Evolutionary conservation across 1,140 invertebrate genomes (phyloP).

Genomic region (Phthorimaea operculella): DNA sequence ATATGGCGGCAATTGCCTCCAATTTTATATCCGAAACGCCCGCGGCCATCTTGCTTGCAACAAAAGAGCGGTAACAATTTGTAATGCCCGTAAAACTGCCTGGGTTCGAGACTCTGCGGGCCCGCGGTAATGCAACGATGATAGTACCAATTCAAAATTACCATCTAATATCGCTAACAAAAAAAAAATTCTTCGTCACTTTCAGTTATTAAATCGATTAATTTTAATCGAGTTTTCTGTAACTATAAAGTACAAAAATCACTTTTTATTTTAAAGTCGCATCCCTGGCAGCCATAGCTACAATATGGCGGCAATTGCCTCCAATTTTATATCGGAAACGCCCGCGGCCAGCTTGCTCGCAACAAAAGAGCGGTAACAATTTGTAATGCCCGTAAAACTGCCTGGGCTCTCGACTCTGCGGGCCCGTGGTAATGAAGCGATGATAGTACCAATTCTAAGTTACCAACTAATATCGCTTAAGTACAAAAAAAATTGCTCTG

Average conservation of each 20-base stretch:
- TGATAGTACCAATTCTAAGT: conserved; percentile 2
- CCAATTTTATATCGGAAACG: conserved; percentile 5
- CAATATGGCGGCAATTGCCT: conserved; percentile 4
- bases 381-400: conserved; percentile 14
- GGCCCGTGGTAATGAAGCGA: conserved; percentile 4
- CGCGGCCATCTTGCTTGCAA: conserved; percentile 1
- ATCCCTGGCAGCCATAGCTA: neutral
- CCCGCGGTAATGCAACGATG: conserved; percentile 4
- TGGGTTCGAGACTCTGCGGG: conserved; percentile 7
- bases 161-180: too few relatives aligned
- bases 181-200: too few relatives aligned
- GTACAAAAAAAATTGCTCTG: too few relatives aligned
- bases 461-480: too few relatives aligned
- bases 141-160: neutral
- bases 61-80: conserved; percentile 12
- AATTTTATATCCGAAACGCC: conserved; percentile 4
- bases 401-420: conserved; percentile 8
- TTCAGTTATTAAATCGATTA: too few relatives aligned
- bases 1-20: conserved; percentile 4
- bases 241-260: too few relatives aligned
- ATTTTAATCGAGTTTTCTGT: too few relatives aligned
- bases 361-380: conserved; percentile 11
- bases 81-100: conserved; percentile 13
- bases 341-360: neutral
- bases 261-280: too few relatives aligned